Conservation (phyloP, 2,113 vertebrate species). For the Hemiprocne comata region DNA sequence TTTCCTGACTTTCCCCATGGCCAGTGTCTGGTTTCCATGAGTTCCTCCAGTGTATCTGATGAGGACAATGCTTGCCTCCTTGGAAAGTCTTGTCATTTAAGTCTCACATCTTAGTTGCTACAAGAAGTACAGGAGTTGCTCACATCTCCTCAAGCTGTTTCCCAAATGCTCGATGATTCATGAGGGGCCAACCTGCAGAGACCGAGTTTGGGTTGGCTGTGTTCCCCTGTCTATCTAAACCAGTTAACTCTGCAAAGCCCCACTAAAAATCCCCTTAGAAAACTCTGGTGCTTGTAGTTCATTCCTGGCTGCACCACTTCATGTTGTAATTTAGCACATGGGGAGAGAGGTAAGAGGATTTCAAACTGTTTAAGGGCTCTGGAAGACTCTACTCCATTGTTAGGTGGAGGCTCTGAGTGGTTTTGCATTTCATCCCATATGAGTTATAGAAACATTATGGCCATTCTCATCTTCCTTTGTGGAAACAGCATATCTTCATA, state of each 20-base stretch:
- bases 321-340: not conserved
- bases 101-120: not conserved
- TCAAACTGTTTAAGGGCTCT: not conserved
- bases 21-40: not conserved
- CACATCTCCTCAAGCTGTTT: not conserved
- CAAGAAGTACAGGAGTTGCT: not conserved
- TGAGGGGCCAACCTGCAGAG: not conserved
- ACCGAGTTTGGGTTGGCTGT: accelerated
- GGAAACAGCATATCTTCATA: not conserved
- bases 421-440: not conserved
- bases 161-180: not conserved
- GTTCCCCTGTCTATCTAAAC: not conserved
- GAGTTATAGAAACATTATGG: not conserved
- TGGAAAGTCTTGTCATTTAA: not conserved
- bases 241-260: not conserved
- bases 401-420: not conserved
- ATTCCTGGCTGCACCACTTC: not conserved
- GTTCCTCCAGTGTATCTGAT: not conserved
- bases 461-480: not conserved
- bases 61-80: not conserved
- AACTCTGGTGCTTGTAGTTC: not conserved
- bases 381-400: not conserved
- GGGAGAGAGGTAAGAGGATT: not conserved
- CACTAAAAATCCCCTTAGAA: not conserved
- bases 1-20: not conserved